phyloP scores from a whole-genome alignment of 1,140 invertebrate genomes.

The Drosophila virilis region DNA sequence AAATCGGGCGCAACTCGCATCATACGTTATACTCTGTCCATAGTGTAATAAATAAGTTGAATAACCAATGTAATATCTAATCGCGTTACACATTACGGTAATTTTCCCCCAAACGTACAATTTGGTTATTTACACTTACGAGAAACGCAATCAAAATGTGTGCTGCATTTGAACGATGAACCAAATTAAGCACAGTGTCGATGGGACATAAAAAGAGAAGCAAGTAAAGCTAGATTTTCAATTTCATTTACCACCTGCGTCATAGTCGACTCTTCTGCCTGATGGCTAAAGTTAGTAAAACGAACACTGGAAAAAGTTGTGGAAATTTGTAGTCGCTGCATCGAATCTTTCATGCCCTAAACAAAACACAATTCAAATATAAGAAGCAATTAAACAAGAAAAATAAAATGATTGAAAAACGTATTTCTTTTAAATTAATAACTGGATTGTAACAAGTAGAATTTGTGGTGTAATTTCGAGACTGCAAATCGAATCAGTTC shows the following conservation, averaged over 20 bases:
- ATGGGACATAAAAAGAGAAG: not conserved
- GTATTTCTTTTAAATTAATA: no score
- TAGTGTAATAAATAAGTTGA: no score
- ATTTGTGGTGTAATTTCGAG: no score
- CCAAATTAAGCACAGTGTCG: not conserved
- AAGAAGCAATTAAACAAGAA: not conserved
- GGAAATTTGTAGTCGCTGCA: not conserved
- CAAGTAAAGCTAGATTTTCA: constrained; percentile 7
- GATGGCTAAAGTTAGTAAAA: constrained; percentile 10
- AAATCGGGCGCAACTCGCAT: no score
- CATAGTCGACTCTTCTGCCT: constrained; percentile 2
- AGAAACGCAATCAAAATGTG: not conserved
- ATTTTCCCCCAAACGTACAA: no score
- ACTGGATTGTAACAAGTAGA: no score
- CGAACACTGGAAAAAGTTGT: not conserved
- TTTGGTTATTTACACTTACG: no score
- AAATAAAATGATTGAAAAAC: no score
- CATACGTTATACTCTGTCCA: no score
- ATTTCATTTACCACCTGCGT: constrained; percentile 16
- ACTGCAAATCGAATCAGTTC: no score
- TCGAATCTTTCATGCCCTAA: not conserved
- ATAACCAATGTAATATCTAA: no score
- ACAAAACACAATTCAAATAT: not conserved
- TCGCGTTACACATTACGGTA: no score
- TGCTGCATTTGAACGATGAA: not conserved